Percentiles rank a stretch among this genome's conserved stretches.
Conservation (phyloP, 2,113 vertebrate species). For the Nerophis ophidion region DNA sequence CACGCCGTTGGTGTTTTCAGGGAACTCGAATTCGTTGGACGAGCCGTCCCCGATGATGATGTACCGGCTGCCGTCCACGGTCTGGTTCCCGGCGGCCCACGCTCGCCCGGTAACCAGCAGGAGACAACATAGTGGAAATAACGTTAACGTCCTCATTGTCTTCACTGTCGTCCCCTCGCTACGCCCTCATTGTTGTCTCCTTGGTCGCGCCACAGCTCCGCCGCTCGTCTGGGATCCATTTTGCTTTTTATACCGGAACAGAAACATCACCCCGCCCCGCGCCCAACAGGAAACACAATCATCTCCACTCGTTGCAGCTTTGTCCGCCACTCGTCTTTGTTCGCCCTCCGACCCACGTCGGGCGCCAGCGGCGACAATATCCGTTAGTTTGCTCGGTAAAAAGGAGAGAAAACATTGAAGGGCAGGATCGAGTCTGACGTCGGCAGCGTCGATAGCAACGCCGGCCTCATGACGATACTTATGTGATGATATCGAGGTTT, state of each 20-base stretch:
- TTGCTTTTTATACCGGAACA: conserved; percentile 65
- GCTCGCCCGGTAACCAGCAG: conserved; percentile 43
- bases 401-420: no score
- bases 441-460: no score
- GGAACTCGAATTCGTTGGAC: conserved; percentile 80
- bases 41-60: conserved; percentile 81
- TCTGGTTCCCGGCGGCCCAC: conserved; percentile 49
- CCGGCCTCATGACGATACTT: no score
- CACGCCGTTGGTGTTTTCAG: conserved; percentile 80
- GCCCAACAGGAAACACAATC: conserved; percentile 1
- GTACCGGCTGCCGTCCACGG: conserved; percentile 50
- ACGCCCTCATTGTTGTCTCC: conserved; percentile 47
- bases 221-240: conserved; percentile 52
- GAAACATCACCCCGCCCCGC: conserved; percentile 65
- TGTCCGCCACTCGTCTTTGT: no score
- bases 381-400: no score
- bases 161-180: conserved; percentile 27
- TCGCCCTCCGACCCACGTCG: no score
- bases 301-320: no score
- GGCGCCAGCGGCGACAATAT: no score
- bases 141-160: conserved; percentile 64
- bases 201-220: conserved; percentile 25
- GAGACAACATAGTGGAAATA: conserved; percentile 54
- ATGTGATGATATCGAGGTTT: no score
- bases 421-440: no score